Conservation (phyloP, 2,888 invertebrate genomes). For the Parasteatoda lunata region DNA sequence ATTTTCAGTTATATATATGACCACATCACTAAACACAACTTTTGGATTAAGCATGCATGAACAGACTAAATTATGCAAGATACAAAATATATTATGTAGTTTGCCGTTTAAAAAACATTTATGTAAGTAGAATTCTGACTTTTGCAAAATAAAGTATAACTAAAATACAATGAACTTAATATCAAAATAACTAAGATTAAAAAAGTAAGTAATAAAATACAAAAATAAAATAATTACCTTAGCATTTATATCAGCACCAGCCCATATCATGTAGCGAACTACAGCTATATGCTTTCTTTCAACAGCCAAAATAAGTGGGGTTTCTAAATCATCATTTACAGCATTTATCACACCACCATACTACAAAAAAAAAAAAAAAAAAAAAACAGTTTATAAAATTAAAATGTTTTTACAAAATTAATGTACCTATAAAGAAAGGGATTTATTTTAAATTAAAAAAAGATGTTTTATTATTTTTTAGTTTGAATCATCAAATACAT, state of each 20-base stretch:
- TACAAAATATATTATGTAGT: no score
- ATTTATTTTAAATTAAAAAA: no score
- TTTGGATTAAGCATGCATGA: no score
- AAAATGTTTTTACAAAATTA: no score
- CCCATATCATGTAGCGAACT: conserved; percentile 84
- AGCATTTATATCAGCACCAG: conserved; percentile 84
- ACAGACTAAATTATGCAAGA: no score
- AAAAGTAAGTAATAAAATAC: neutral
- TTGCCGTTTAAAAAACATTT: neutral
- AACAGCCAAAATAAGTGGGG: conserved; percentile 86
- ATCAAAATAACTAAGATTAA: neutral
- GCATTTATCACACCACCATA: conserved; percentile 83
- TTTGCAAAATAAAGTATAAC: neutral
- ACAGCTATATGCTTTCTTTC: conserved; percentile 79
- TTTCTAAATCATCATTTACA: conserved; percentile 83
- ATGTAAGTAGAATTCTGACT: neutral
- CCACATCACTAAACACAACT: no score
- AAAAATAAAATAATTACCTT: conserved; percentile 76
- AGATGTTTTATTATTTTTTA: no score
- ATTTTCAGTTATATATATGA: no score
- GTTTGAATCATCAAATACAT: no score
- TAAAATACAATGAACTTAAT: neutral
- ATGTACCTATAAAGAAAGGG: no score
- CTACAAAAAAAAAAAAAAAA: conserved; percentile 73
- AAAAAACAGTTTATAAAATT: no score